Evolutionary conservation across 2,888 invertebrate species (phyloP), one percentile per base, ranked within the genome.

Genomic region (Drosophila neoperkinsi): DNA sequence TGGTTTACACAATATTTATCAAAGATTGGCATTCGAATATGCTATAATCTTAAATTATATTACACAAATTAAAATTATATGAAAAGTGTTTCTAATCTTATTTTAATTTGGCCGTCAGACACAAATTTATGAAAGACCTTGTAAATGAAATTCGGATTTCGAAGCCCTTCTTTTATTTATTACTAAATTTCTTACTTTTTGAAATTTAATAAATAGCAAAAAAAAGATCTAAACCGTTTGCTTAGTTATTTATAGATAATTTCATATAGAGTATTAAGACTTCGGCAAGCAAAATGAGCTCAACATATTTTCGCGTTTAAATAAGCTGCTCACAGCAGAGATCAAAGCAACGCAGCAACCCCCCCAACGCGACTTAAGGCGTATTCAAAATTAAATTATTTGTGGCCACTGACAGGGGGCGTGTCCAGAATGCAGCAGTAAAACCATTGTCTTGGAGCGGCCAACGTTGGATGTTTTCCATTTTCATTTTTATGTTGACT

Each of bases 401-500:
- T 49, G 31, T 34, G 28, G 13, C 6, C n/a, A 33, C 31, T 41
- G 60, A 60, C 52, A 43, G 56, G 30, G 28, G 43, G 21, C 36
- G n/a, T 33, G 52, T 53, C 38, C 56, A n/a, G 38, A 28, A 36
- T 36, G 36, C 56, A 41, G 21, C 30, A 16, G 41, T n/a, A 2
- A 7, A 36, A 18, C 21, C n/a, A 72, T 68, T 77, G 77, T 77
- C 67, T 77, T 77, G 63, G 49, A 51, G 4, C 57, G 33, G 38
- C n/a, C 13, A 25, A 36, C 36, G 11, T 18, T 30, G 56, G 51
- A 30, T 28, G 30, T 51, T 28, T 38, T 13, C 43, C 58, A 57
- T 71, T 69, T 69, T 63, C 59, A 70, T 77, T 81, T 77, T 77
- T 74, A 79, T 75, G 81, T 74, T 81, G 87, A 77, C 73, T 84